Base-by-base conservation (phyloP, 2,113 vertebrate species). In the Atlantisia rogersi region DNA sequence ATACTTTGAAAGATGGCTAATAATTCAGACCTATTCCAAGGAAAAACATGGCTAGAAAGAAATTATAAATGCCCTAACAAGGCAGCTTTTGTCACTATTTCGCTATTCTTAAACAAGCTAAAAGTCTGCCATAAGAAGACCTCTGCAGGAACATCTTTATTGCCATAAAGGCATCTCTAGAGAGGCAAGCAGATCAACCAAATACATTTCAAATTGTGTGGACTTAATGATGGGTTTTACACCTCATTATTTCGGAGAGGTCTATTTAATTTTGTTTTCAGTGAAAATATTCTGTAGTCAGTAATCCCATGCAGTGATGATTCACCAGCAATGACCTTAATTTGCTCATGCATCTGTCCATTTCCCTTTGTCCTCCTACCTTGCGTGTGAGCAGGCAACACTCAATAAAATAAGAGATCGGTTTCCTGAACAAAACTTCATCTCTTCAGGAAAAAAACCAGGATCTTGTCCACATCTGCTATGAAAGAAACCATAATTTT, bases 241-340 rank as follows among this genome's bases (percentile, higher is more conserved):
- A 55, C 39, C 48, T 92, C 40, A 52, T 86, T 89, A 75, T 76
- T 94, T 69, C 26, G 65, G 90, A 67, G 52, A 69, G 0, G 6
- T 60, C 67, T 84, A 4, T 88, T 94, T 93, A 83, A 83, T 90
- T 92, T 75, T 83, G 26, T 83, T 93, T 86, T 88, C 67, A 75
- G 14, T 86, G 69, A 82, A 90, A 88, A 79, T 93, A 76, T 79
- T 93, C 53, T 53, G 8, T 59, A 62, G 28, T 82, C 15, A 28
- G 73, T 87, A 89, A 89, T 91, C 26, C 16, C 26, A 82, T 89
- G 26, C 69, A 37, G 31, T 81, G 58, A 31, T 81, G 42, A 92
- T 48, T 86, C 35, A 86, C 39, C 44, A 70, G 56, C 37, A 48
- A 16, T 86, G 88, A 60, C 79, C 81, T 82, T 84, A 92, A 94